Base-by-base conservation (phyloP, 2,888 invertebrate genomes). In the Tipula vernalis region DNA sequence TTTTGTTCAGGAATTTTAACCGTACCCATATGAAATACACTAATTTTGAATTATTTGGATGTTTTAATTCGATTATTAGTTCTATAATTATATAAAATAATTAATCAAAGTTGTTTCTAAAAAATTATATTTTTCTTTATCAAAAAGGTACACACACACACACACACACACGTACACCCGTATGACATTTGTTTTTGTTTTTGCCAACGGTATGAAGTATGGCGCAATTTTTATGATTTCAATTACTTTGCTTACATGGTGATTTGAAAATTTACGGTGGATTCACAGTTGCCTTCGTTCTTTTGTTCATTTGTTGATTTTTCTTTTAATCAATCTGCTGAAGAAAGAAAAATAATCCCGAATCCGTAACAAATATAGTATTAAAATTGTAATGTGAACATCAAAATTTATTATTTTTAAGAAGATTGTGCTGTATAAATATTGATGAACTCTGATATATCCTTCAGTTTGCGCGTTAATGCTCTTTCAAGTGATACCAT, bases 1-100 rank as follows among this genome's bases (percentile, higher is more conserved):
- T 98, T 98, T 89, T 96, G 95, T 89, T 96, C 96, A 36, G 97
- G 97, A 89, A 96, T 94, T 92, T 95, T 95, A 87, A 96, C 94
- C 89, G 95, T 94, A 90, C 97, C 97, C 97, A 97, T 97, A 88
- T 39, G 71, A 71, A 71, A 28, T 10, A 4, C 71, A 71, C 28
- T 71, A 28, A 28, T 71, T 28, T 12, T 71, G 28, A 3, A 71
- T 71, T 28, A 10, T 71, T 57, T 57, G 15, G 0, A 0, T 57
- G 15, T 15, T 57, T 5, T 15, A 28, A 71, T 28, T 28, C 28
- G 28, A 71, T 28, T 28, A 18, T 57, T 15, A 15, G 15, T 18
- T 57, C 51, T 57, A 51, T 51, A 57, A 57, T 12, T 15, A 71
- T 28, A 57, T 28, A 71, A 71, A 51, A 15, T 15, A 71, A 71